Conservation (phyloP, 2,888 invertebrate species). For the Acanthococcus lagerstroemiae region DNA sequence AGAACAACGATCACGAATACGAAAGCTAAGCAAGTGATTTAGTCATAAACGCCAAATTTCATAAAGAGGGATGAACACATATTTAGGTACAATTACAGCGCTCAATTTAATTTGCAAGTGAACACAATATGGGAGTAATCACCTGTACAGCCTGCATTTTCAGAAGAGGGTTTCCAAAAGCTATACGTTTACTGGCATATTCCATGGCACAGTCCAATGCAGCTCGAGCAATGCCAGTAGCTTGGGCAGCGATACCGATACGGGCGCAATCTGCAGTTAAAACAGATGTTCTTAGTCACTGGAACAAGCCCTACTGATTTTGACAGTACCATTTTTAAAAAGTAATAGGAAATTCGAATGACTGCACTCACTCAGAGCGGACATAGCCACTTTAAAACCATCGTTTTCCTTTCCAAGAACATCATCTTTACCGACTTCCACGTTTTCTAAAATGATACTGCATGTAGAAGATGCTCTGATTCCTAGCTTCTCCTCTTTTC, state of each 20-base stretch:
- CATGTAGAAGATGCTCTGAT: constrained; percentile 63
- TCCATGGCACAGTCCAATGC: constrained; percentile 62
- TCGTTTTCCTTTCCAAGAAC: constrained; percentile 50
- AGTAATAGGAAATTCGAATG: background rate
- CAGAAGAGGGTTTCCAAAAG: constrained; percentile 57
- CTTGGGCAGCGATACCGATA: constrained; percentile 66
- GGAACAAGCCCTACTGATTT: background rate
- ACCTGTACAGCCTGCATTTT: constrained; percentile 59
- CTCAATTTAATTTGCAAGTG: too few relatives aligned
- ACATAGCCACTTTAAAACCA: constrained; percentile 66
- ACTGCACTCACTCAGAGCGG: constrained; percentile 33
- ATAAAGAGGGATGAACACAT: too few relatives aligned
- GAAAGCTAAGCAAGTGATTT: too few relatives aligned
- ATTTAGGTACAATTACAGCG: too few relatives aligned
- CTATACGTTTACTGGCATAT: constrained; percentile 55
- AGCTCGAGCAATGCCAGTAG: constrained; percentile 63
- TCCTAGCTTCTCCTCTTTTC: constrained; percentile 61
- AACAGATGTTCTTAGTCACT: background rate
- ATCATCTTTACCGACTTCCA: constrained; percentile 50
- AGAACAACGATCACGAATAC: constrained; percentile 32
- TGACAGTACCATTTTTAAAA: background rate
- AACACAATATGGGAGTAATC: constrained; percentile 33
- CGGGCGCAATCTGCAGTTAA: constrained; percentile 54
- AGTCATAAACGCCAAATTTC: too few relatives aligned
- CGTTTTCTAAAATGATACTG: constrained; percentile 57